phyloP scores from a whole-genome alignment of 2,888 invertebrate genomes.

The Liposcelis brunnea region DNA sequence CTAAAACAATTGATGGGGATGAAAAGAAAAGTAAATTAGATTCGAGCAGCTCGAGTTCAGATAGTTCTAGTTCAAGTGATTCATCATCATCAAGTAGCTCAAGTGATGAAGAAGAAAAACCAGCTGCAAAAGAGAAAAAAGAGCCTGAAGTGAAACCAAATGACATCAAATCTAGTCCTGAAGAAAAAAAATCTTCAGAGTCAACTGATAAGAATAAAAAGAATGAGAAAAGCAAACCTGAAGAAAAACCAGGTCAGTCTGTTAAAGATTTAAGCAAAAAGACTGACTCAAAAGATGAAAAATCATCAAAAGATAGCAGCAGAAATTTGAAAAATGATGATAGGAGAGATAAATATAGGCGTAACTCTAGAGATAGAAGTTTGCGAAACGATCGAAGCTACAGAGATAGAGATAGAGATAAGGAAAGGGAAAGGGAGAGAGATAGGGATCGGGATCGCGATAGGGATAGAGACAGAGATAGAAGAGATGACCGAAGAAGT shows the following conservation, averaged over 20 bases:
- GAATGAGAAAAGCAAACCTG: conserved; percentile 27
- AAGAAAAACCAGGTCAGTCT: conserved; percentile 23
- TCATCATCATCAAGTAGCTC: conserved; percentile 12
- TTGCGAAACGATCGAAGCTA: conserved; percentile 10
- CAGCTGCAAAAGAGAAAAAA: conserved; percentile 16
- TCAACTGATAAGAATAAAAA: conserved; percentile 15
- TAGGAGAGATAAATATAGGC: conserved; percentile 4
- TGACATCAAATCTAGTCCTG: conserved; percentile 15
- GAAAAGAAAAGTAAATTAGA: conserved; percentile 1
- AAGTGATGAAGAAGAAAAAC: conserved; percentile 13
- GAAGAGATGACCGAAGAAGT: not conserved
- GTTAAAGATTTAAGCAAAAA: conserved; percentile 29
- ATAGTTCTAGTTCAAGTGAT: conserved; percentile 5
- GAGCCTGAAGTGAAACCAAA: conserved; percentile 10
- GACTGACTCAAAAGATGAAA: conserved; percentile 29
- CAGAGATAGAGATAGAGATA: conserved; percentile 14
- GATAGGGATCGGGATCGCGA: conserved; percentile 6
- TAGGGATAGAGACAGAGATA: conserved; percentile 1
- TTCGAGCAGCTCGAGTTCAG: conserved; percentile 1
- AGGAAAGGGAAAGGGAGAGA: conserved; percentile 14
- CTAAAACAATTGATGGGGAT: conserved; percentile 9
- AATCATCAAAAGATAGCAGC: conserved; percentile 13
- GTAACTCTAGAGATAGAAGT: conserved; percentile 9
- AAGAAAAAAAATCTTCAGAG: conserved; percentile 14
- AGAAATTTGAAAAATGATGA: conserved; percentile 11